Evolutionary conservation across 2,113 vertebrate genomes (phyloP).

Genomic region (Rattus rattus): DNA sequence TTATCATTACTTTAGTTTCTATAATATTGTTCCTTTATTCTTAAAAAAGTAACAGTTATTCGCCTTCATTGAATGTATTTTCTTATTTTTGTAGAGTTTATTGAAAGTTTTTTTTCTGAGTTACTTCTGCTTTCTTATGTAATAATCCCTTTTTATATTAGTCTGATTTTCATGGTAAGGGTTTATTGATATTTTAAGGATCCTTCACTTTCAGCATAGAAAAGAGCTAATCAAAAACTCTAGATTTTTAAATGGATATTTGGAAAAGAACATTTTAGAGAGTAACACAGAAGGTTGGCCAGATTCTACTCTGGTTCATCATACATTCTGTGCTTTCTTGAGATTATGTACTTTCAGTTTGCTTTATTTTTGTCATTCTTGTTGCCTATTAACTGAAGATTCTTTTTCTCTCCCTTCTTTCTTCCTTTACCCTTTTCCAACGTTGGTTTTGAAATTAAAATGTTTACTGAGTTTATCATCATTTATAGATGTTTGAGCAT

Average conservation of each 20-base stretch:
- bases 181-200: not conserved
- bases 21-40: not conserved
- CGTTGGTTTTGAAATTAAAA: not conserved
- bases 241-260: not conserved
- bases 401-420: not conserved
- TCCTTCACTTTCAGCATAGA: not conserved
- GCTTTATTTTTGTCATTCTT: not conserved
- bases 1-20: constrained; percentile 5
- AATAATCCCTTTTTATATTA: not conserved
- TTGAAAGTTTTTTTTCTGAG: not conserved
- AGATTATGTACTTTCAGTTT: not conserved
- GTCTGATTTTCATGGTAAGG: not conserved
- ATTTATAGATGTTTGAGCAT: not conserved
- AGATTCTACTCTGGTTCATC: not conserved
- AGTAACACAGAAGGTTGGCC: not conserved
- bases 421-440: not conserved
- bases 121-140: constrained; percentile 3
- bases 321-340: not conserved
- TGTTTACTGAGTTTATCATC: not conserved
- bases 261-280: not conserved
- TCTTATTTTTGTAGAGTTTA: not conserved
- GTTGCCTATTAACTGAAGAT: not conserved
- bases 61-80: not conserved
- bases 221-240: not conserved
- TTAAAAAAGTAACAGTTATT: not conserved